Percentiles rank a stretch among this genome's conserved stretches.
These are phyloP conservation scores for Limenitis camilla DNA, from an alignment of 2,888 invertebrate species.

Conservation along the genomic window DNA sequence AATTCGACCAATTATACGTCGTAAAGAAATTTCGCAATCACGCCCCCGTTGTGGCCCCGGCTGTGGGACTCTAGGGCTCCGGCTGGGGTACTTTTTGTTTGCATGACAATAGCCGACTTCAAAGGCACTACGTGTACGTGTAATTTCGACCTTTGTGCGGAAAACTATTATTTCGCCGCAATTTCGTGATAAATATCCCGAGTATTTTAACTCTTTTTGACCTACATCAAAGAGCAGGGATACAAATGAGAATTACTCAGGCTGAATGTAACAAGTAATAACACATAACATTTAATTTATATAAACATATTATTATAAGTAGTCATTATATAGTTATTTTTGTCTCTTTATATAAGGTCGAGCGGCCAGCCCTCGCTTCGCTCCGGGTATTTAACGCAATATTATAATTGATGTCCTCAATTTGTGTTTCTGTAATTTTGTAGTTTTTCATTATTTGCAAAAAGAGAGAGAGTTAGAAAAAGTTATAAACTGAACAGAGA, in stretches of 20 bases:
- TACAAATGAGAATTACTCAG: not conserved
- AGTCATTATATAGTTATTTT: no score
- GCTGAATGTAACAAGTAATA: not conserved
- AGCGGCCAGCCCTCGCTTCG: no score
- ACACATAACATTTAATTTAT: no score
- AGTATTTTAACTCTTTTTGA: not conserved
- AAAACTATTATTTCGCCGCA: conserved; percentile 8
- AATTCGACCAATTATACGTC: conserved; percentile 28
- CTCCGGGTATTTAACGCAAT: no score
- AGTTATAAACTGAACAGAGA: no score
- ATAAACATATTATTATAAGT: no score
- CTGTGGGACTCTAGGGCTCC: no score
- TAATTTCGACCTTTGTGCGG: conserved; percentile 42
- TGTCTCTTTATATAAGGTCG: no score
- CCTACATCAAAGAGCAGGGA: not conserved
- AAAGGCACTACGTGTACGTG: conserved; percentile 6
- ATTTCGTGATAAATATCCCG: conserved; percentile 8
- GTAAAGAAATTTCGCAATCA: conserved; percentile 27
- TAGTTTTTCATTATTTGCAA: no score
- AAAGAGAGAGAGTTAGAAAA: no score
- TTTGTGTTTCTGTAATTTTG: no score
- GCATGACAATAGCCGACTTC: conserved; percentile 19
- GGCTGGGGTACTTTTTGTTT: conserved; percentile 14
- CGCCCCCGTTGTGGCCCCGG: conserved; percentile 6
- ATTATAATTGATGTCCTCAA: no score